A percentile compares a stretch with the other conserved stretches of the same genome.
phyloP scores from a whole-genome alignment of 2,113 vertebrate species.

The Rhinopomastus cyanomelas region DNA sequence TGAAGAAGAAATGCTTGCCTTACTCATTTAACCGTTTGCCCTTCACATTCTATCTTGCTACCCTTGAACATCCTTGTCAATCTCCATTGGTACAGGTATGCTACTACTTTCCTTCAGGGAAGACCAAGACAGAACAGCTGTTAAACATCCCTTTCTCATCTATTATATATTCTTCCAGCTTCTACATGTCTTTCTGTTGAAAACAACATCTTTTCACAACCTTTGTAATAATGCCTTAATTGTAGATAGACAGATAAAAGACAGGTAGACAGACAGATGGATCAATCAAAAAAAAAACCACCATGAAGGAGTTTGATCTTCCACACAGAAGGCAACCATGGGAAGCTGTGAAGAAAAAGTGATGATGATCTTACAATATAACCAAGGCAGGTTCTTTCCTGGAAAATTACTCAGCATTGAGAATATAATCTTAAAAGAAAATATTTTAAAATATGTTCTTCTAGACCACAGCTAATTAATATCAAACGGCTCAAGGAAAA shows the following conservation, averaged over 20 bases:
- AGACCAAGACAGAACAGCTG: not conserved
- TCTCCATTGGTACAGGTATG: not conserved
- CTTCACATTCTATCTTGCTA: not conserved
- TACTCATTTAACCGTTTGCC: slow-evolving; percentile 5
- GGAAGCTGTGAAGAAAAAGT: not conserved
- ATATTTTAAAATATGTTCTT: not conserved
- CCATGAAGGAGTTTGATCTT: not conserved
- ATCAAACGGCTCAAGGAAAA: not conserved
- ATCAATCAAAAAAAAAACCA: not conserved
- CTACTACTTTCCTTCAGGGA: slow-evolving; percentile 5
- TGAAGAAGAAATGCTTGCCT: not conserved
- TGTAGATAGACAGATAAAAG: not conserved
- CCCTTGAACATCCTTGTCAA: not conserved
- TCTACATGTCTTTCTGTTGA: not conserved
- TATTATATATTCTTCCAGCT: not conserved
- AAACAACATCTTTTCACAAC: not conserved
- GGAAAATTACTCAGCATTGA: not conserved
- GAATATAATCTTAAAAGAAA: not conserved
- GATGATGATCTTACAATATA: not conserved
- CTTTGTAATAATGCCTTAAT: not conserved
- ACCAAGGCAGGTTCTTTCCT: not conserved
- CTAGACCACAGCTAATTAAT: not conserved
- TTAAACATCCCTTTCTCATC: not conserved
- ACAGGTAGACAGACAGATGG: too few species aligned
- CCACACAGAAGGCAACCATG: not conserved